Evolutionary conservation across 92 coral and sea anemone genomes (phyloP).

Genomic region (Actinernus sp.): DNA sequence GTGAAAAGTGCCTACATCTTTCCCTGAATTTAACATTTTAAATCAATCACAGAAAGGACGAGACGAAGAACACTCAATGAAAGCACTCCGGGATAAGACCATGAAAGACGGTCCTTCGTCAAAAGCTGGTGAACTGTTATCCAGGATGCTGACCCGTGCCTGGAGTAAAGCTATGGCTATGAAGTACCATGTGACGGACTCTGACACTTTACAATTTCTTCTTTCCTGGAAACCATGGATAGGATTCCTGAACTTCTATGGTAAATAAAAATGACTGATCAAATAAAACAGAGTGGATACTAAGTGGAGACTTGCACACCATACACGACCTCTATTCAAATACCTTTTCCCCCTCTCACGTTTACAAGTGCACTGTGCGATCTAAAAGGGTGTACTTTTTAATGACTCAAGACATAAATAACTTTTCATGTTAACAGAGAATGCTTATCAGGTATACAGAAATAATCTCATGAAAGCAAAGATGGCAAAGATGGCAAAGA

Average conservation of each 20-base stretch:
- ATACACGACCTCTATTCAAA: too few species aligned
- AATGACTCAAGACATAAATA: too few species aligned
- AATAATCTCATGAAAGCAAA: too few species aligned
- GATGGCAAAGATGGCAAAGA: too few species aligned
- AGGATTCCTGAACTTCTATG: conserved; percentile 67
- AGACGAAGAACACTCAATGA: not conserved
- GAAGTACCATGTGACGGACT: conserved; percentile 2
- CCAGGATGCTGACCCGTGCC: conserved; percentile 59
- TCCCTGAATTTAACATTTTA: too few species aligned
- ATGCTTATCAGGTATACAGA: too few species aligned
- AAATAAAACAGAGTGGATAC: not conserved
- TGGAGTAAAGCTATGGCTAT: conserved; percentile 41
- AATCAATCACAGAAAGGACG: not conserved
- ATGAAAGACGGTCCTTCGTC: not conserved
- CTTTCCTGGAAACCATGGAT: conserved; percentile 79
- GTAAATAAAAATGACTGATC: conserved; percentile 26
- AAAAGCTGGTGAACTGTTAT: conserved; percentile 65
- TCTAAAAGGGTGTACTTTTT: too few species aligned
- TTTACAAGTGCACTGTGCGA: too few species aligned
- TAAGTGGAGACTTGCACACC: not conserved
- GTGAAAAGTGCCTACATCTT: too few species aligned
- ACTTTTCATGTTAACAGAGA: too few species aligned
- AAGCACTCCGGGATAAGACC: not conserved
- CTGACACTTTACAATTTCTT: conserved; percentile 27
- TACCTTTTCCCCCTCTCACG: not conserved